Evolutionary conservation across 2,888 invertebrate species (phyloP), one percentile per base, ranked within the genome.

Genomic region (Rotaria sp.): DNA sequence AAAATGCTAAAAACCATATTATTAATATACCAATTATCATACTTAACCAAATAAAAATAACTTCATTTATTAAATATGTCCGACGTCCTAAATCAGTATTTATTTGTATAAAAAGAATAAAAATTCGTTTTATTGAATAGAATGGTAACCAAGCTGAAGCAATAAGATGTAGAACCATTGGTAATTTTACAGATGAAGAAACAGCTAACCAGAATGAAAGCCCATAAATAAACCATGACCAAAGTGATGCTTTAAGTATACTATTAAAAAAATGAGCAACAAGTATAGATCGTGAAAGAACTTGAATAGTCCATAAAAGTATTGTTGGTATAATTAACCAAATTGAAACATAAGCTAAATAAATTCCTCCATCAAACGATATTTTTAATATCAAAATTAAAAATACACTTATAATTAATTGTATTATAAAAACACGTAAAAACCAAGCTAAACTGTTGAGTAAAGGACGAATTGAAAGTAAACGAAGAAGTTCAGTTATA

Each of bases 381-480:
- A 45, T 80, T 80, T 80, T 80, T 8, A 80, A 80, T 45, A 45
- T 80, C 1, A 80, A 26, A 4, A 45, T 45, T 45, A 80, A 4
- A n/a, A 80, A 26, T 24, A 45, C 26, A 41, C 11, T 45, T 45
- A 8, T 45, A 26, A 80, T 41, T 45, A 80, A 45, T 45, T 41
- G 41, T 24, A 80, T 5, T 4, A 80, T 26, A 45, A 80, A 45
- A 41, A 45, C 24, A 26, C 80, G 80, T 80, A 80, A 24, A 45
- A 45, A 41, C 80, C 80, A 80, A 24, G 80, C 80, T 13, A 80
- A 4, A 80, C 45, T 80, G 13, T 80, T 80, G n/a, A 80, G 80
- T 45, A 80, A 13, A 1, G 80, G 80, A 41, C 21, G 45, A 80
- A 80, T 8, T 26, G 41, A 45, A 45, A 80, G 15, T n/a, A 80